phyloP scores from a whole-genome alignment of 1,140 invertebrate genomes.

The Monochamus saltuarius region DNA sequence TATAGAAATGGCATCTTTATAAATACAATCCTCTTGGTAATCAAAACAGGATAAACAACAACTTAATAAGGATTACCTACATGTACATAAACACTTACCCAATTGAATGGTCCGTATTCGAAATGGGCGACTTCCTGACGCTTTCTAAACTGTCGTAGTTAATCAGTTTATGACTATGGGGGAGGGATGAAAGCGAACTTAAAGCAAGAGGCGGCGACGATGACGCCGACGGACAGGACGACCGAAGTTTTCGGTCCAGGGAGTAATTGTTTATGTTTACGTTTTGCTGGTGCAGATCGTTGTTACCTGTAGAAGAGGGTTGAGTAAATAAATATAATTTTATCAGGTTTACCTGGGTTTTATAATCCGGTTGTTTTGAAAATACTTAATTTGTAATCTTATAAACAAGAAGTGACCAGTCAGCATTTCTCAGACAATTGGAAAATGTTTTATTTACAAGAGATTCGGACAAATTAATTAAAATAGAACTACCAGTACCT shows the following conservation, averaged over 20 bases:
- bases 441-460: too few species aligned
- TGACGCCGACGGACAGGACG: slow-evolving; percentile 55
- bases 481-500: too few species aligned
- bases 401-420: too few species aligned
- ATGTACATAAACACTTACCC: slow-evolving; percentile 30
- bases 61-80: too few species aligned
- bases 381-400: too few species aligned
- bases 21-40: too few species aligned
- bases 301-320: slow-evolving; percentile 55
- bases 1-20: too few species aligned
- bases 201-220: slow-evolving; percentile 56
- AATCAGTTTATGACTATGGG: slow-evolving; percentile 52
- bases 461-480: too few species aligned
- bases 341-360: neutral
- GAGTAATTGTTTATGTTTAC: slow-evolving; percentile 52
- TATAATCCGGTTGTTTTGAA: too few species aligned
- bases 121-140: slow-evolving; percentile 51
- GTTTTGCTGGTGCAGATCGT: slow-evolving; percentile 54
- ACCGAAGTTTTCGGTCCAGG: slow-evolving; percentile 55
- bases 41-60: too few species aligned
- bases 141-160: slow-evolving; percentile 55
- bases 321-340: neutral
- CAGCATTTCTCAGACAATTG: too few species aligned
- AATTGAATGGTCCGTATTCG: slow-evolving; percentile 44
- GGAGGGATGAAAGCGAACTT: slow-evolving; percentile 57